phyloP scores from a whole-genome alignment of 2,888 invertebrate genomes.

The Abrostola tripartita region DNA sequence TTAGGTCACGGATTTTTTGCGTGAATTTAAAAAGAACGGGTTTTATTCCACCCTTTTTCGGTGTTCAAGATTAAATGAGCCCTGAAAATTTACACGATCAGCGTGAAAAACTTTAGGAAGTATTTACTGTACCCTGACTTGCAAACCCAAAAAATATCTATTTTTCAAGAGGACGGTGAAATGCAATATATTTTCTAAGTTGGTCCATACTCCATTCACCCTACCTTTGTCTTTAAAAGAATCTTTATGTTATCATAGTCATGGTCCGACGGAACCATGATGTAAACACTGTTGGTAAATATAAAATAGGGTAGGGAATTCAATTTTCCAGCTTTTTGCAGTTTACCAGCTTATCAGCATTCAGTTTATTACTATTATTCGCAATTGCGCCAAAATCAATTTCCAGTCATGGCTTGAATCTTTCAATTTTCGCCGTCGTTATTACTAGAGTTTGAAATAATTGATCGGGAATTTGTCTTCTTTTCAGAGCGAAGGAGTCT shows the following conservation, averaged over 20 bases:
- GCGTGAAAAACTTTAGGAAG: slow-evolving; percentile 7
- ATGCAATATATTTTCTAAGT: neutral
- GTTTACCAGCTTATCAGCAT: no score
- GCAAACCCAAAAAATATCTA: neutral
- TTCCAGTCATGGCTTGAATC: no score
- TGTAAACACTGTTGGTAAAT: no score
- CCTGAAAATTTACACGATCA: slow-evolving; percentile 22
- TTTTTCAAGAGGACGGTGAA: neutral
- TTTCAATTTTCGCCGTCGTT: no score
- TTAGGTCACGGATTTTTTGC: slow-evolving; percentile 6
- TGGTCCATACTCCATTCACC: neutral
- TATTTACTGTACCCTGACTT: slow-evolving; percentile 23
- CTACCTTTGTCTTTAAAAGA: no score
- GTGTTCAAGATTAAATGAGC: slow-evolving; percentile 13
- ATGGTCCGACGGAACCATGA: no score
- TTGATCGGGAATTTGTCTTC: neutral
- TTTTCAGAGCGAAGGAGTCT: slow-evolving; percentile 71
- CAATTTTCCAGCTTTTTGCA: no score
- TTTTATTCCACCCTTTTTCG: slow-evolving; percentile 20
- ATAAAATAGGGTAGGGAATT: no score
- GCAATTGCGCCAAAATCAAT: no score
- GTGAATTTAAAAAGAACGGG: slow-evolving; percentile 8
- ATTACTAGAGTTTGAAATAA: neutral
- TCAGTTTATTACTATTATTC: no score
- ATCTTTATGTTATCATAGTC: no score